A percentile compares a stretch with the other conserved stretches of the same genome.
phyloP scores from a whole-genome alignment of 2,113 vertebrate species.

The Ammodramus savannarum region DNA sequence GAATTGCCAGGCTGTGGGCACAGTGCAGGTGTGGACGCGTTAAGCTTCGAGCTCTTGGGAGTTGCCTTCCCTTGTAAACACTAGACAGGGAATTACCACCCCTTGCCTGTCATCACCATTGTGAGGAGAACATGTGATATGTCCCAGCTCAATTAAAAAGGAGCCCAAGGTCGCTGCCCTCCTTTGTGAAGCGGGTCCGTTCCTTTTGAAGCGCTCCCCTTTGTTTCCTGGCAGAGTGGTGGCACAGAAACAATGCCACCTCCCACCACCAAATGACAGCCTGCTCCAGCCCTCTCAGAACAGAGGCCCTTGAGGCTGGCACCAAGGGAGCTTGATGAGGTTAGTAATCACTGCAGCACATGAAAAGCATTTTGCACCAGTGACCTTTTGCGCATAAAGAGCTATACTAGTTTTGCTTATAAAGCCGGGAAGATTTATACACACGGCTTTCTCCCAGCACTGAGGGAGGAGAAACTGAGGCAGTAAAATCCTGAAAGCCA shows the following conservation, averaged over 20 bases:
- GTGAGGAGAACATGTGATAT: background rate
- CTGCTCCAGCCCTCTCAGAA: slow-evolving; percentile 55
- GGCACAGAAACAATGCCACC: slow-evolving; percentile 63
- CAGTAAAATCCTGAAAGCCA: slow-evolving; percentile 14
- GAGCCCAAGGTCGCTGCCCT: background rate
- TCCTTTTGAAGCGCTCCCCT: background rate
- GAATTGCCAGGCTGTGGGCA: background rate
- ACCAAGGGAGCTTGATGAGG: slow-evolving; percentile 60
- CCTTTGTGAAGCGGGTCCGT: background rate
- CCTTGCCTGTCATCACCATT: slow-evolving; percentile 13
- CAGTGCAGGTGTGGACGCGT: background rate
- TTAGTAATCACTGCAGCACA: slow-evolving; percentile 56
- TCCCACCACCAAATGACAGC: slow-evolving; percentile 59
- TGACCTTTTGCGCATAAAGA: slow-evolving; percentile 20
- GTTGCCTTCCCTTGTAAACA: background rate
- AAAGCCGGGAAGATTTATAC: background rate
- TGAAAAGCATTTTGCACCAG: slow-evolving; percentile 6
- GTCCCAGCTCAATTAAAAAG: slow-evolving; percentile 10
- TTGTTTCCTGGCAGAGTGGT: slow-evolving; percentile 50
- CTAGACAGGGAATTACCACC: background rate
- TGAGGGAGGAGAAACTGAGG: slow-evolving; percentile 24
- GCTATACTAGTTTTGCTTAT: background rate
- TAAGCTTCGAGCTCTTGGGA: background rate
- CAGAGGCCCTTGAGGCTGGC: slow-evolving; percentile 51
- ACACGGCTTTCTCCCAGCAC: background rate